A percentile compares a stretch with the other conserved stretches of the same genome.
phyloP scores from a whole-genome alignment of 2,797 vertebrate species.

The Momotus momota region DNA sequence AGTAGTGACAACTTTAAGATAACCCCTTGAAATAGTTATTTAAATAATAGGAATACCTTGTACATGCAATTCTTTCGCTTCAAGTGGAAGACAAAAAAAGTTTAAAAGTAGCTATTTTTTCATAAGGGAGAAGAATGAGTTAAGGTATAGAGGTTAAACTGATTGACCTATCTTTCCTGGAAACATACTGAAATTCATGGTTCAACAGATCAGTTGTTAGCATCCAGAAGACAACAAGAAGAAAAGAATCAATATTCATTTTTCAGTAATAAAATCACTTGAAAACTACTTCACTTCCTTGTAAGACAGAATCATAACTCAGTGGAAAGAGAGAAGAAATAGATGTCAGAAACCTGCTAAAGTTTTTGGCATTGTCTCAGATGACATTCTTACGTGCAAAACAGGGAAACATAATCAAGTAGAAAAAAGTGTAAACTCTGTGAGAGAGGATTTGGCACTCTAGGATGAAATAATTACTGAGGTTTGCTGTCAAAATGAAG shows the following conservation, averaged over 20 bases:
- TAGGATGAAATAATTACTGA: neutral
- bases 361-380: neutral
- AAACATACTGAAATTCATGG: neutral
- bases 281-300: neutral
- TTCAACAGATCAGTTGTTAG: slow-evolving; percentile 16
- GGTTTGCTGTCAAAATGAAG: neutral
- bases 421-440: neutral
- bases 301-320: neutral
- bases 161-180: neutral
- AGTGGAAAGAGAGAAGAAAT: neutral
- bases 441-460: neutral
- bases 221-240: neutral
- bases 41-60: neutral
- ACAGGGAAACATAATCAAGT: neutral
- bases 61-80: neutral
- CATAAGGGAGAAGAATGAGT: neutral
- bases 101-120: neutral
- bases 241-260: neutral
- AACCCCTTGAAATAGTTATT: neutral
- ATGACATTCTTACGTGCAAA: neutral
- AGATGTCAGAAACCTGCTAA: neutral
- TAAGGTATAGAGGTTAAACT: slow-evolving; percentile 6
- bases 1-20: neutral
- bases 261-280: neutral
- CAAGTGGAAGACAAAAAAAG: neutral